phyloP scores from a whole-genome alignment of 2,113 vertebrate species.

The Chionodraco myersi region DNA sequence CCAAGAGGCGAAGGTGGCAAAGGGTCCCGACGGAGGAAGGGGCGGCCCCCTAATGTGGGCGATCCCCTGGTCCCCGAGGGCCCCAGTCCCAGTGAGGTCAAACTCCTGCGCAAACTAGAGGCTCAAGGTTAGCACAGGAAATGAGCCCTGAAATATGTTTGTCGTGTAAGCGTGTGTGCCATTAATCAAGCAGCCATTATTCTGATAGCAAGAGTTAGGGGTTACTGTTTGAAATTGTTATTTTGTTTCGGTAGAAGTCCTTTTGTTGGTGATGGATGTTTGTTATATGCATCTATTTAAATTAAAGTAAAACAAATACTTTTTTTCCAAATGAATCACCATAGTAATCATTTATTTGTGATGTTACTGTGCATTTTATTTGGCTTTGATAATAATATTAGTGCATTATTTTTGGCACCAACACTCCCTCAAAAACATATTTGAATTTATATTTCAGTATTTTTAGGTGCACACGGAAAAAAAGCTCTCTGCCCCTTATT shows the following conservation, averaged over 20 bases:
- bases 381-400: slow-evolving; percentile 15
- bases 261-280: slow-evolving; percentile 5
- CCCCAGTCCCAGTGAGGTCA: slow-evolving; percentile 89
- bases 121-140: slow-evolving; percentile 89
- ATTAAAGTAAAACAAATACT: no score
- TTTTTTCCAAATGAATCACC: slow-evolving; percentile 5
- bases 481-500: not conserved
- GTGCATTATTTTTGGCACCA: not conserved
- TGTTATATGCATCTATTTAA: no score
- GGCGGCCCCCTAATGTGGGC: slow-evolving; percentile 92
- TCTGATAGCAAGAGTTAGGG: slow-evolving; percentile 3
- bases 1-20: slow-evolving; percentile 79
- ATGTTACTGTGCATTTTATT: slow-evolving; percentile 22
- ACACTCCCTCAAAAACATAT: not conserved
- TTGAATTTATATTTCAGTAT: not conserved
- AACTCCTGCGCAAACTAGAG: slow-evolving; percentile 94
- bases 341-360: not conserved
- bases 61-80: slow-evolving; percentile 88
- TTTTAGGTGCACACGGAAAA: not conserved
- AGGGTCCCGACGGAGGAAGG: slow-evolving; percentile 90
- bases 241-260: not conserved
- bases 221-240: not conserved
- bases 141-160: slow-evolving; percentile 62
- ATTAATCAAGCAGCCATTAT: slow-evolving; percentile 49
- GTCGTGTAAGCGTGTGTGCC: slow-evolving; percentile 20